phyloP scores from a whole-genome alignment of 2,888 invertebrate species.

The Heliothis peltigera region DNA sequence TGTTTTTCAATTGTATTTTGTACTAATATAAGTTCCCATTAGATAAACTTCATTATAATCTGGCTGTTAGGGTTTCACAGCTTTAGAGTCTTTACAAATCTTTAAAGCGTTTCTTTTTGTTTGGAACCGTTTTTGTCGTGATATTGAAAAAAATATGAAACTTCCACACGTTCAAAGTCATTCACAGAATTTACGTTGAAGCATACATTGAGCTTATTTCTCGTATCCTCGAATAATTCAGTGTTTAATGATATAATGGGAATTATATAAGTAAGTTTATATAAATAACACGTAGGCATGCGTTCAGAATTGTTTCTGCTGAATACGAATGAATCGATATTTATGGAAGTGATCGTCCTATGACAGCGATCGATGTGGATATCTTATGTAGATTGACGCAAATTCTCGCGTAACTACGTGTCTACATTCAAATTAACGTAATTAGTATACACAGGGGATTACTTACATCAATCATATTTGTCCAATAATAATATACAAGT shows the following conservation, averaged over 20 bases:
- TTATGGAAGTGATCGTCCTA: conserved; percentile 63
- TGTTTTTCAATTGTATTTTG: neutral
- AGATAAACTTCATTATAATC: neutral
- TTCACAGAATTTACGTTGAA: neutral
- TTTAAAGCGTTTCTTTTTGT: neutral
- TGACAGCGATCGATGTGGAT: conserved; percentile 62
- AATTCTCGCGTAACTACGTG: conserved; percentile 61
- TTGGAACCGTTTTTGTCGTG: conserved; percentile 14
- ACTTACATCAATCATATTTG: conserved; percentile 38
- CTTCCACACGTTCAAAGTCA: too few relatives aligned
- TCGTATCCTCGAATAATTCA: conserved; percentile 6
- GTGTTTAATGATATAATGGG: conserved; percentile 30
- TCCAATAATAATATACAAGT: conserved; percentile 30
- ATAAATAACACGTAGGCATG: conserved; percentile 37
- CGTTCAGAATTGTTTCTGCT: conserved; percentile 28
- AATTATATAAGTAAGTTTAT: conserved; percentile 35
- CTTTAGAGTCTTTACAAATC: neutral
- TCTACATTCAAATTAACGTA: conserved; percentile 53
- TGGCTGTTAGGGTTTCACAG: neutral
- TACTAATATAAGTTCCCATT: neutral
- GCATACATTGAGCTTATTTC: conserved; percentile 4
- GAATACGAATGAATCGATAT: conserved; percentile 68
- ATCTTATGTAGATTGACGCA: conserved; percentile 64
- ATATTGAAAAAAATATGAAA: too few relatives aligned
- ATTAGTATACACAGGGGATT: conserved; percentile 46